Percentiles rank a stretch among this genome's conserved stretches.
Evolutionary conservation across 30 jellyfish, hydroid and myxozoan species (phyloP).

Genomic region (Euphysa ruthae): DNA sequence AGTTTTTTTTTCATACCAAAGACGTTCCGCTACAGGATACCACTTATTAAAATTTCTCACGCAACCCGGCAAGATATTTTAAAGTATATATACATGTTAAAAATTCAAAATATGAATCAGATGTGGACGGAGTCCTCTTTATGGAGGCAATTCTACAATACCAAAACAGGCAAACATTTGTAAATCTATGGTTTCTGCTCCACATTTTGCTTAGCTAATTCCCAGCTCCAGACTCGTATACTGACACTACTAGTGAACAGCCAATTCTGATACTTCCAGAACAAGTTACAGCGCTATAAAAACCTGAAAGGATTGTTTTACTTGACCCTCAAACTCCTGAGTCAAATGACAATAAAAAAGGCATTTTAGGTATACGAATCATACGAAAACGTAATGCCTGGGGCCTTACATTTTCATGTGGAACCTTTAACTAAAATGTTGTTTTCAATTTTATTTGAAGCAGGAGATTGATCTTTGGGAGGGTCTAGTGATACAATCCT

Average conservation of each 20-base stretch:
- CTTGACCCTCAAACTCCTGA: background rate
- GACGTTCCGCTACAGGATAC: slow-evolving; percentile 7
- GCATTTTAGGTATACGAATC: background rate
- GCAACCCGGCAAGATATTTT: background rate
- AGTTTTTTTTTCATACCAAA: background rate
- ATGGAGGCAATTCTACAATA: background rate
- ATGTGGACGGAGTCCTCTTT: background rate
- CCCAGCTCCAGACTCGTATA: background rate
- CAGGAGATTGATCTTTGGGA: no score
- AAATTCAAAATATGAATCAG: background rate
- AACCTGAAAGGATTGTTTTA: background rate
- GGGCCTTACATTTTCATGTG: no score
- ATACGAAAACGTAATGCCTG: background rate
- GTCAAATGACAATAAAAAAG: background rate
- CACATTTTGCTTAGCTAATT: background rate
- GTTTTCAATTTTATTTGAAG: no score
- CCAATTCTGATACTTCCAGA: background rate
- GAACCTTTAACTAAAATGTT: no score
- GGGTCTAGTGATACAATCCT: no score
- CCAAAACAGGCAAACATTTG: background rate
- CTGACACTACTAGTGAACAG: background rate
- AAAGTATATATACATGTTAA: background rate
- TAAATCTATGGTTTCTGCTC: background rate
- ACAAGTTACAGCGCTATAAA: background rate
- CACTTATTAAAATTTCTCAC: background rate